Conservation (phyloP, 2,888 invertebrate genomes). For the Hirtodrosophila duncani region DNA sequence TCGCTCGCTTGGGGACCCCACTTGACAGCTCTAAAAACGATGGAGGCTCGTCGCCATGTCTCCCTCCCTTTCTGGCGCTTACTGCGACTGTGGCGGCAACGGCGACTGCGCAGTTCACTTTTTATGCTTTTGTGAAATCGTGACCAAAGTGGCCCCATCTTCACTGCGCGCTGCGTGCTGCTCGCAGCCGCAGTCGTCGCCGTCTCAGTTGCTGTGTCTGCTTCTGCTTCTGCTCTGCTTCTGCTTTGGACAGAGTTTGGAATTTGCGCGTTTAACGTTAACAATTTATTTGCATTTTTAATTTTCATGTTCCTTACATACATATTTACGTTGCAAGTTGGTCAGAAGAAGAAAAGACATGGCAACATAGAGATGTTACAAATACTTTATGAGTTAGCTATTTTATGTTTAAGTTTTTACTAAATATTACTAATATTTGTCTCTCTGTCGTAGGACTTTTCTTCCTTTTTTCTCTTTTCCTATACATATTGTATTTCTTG, state of each 20-base stretch:
- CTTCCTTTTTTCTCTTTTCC: no score
- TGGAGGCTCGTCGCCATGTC: conserved; percentile 59
- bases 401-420: no score
- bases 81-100: conserved; percentile 39
- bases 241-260: conserved; percentile 36
- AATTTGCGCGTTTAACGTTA: conserved; percentile 65
- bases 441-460: no score
- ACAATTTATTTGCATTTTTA: conserved; percentile 73
- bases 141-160: conserved; percentile 68
- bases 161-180: conserved; percentile 41
- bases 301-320: conserved; percentile 58
- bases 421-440: no score
- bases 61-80: conserved; percentile 5
- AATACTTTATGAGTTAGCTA: no score
- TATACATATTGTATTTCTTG: no score
- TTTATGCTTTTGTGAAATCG: conserved; percentile 49
- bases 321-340: neutral
- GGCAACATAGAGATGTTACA: no score
- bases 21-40: conserved; percentile 37
- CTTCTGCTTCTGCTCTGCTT: neutral
- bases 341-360: neutral
- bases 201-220: neutral
- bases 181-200: neutral
- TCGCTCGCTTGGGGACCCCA: conserved; percentile 6
- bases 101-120: conserved; percentile 15